Base-by-base conservation (phyloP, 2,797 vertebrate species). In the Acipenser ruthenus region DNA sequence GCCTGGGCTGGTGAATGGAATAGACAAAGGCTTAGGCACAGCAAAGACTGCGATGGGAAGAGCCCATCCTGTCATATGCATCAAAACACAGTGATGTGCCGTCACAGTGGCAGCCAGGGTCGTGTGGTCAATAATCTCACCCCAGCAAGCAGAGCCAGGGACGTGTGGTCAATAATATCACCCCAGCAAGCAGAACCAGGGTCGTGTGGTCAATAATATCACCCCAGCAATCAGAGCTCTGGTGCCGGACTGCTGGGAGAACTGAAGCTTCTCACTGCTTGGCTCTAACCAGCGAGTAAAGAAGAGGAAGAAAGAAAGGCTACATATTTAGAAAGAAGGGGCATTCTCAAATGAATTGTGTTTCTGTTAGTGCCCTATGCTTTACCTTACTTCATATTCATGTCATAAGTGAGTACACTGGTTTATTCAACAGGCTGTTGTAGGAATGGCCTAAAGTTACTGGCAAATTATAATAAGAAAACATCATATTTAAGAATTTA, bases 121-220 rank as follows among this genome's bases (percentile, higher is more conserved):
- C 71, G 66, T 72, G 69, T 66, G 64, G 23, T 23, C 51, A 11
- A 10, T n/a, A 37, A 53, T 55, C 47, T 10, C 12, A 59, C 18
- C 8, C 50, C 62, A 49, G 37, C 56, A 59, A 10, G 80, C 77
- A 70, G 65, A 64, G 63, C 68, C 70, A 47, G 49, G 79, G 62
- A 65, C 72, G 67, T 72, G 69, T 67, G 64, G n/a, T n/a, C 50
- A 11, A 10, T 12, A 23, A 52, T 55, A 51, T 9, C 12, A 58
- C 18, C 8, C 50, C 62, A 49, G 37, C 56, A 59, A 10, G 80
- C 77, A 70, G 65, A 80, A 79, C 78, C 84, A 82, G 15, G 15
- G 15, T 1, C 89, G 85, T 86, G 83, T 86, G 84, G 80, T 80
- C 82, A 83, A 79, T 89, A 89, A 89, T 84, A 79, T 82, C 76